These are phyloP conservation scores for Aurelia aurita complex sp. Pacific DNA, from an alignment of 30 jellyfish, hydroid and myxozoan species.

Conservation along the genomic window DNA sequence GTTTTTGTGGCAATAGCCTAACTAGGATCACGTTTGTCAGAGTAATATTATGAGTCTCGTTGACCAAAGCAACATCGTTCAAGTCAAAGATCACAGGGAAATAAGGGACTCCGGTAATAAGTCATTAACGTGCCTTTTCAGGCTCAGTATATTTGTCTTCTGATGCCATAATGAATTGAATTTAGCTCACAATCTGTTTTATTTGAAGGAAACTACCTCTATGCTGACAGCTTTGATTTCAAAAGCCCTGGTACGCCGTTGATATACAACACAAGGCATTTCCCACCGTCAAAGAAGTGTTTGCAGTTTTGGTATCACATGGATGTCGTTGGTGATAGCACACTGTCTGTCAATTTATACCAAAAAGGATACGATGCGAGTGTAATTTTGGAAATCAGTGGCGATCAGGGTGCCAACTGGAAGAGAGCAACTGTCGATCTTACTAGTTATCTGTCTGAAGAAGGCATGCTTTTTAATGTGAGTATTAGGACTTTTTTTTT, in stretches of 20 bases:
- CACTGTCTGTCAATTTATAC: constrained; percentile 23
- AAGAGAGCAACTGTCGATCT: constrained; percentile 40
- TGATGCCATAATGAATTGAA: no score
- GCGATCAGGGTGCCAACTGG: constrained; percentile 58
- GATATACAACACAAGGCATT: constrained; percentile 50
- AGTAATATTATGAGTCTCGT: no score
- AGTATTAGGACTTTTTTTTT: neutral
- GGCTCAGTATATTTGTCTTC: no score
- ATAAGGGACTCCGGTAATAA: no score
- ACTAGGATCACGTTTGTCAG: no score
- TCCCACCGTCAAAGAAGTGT: constrained; percentile 42
- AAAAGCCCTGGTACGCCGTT: constrained; percentile 58
- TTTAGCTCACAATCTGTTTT: neutral
- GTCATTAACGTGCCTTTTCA: no score
- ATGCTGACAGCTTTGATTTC: constrained; percentile 49
- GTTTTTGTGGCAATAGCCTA: no score
- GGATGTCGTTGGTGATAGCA: constrained; percentile 21
- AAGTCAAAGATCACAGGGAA: no score
- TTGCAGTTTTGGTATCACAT: constrained; percentile 69
- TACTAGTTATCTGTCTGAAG: neutral
- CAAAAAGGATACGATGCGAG: constrained; percentile 4
- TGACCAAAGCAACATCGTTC: no score
- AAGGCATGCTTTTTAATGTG: constrained; percentile 34
- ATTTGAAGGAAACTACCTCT: constrained; percentile 43
- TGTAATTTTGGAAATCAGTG: constrained; percentile 11